A percentile compares a stretch with the other conserved stretches of the same genome.
Evolutionary conservation across 2,797 vertebrate species (phyloP).

Genomic region (Furcifer pardalis): DNA sequence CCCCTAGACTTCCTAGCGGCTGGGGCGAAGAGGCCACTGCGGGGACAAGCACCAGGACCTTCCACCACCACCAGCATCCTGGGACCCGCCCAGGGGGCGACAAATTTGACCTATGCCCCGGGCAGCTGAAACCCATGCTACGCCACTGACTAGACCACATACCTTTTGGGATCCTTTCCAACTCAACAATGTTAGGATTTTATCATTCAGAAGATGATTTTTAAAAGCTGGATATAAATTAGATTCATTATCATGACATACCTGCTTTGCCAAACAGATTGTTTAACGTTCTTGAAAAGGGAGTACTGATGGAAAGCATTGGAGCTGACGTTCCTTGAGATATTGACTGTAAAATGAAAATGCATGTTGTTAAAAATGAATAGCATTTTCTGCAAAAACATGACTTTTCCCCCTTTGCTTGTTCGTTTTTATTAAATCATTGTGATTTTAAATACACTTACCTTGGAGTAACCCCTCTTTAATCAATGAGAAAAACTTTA

Average conservation of each 20-base stretch:
- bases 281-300: constrained; percentile 77
- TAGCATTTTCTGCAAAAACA: constrained; percentile 8
- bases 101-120: too few species aligned
- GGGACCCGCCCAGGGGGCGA: too few species aligned
- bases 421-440: neutral
- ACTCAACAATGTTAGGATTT: too few species aligned
- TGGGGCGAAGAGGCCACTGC: too few species aligned
- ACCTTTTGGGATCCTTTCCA: too few species aligned
- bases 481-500: neutral
- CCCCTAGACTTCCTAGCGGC: too few species aligned
- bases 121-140: too few species aligned
- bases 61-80: too few species aligned
- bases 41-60: too few species aligned
- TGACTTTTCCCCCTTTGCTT: neutral
- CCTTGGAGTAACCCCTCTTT: neutral
- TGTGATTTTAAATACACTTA: neutral
- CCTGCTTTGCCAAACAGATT: constrained; percentile 82
- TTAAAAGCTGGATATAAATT: neutral
- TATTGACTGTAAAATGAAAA: constrained; percentile 76
- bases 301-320: constrained; percentile 78
- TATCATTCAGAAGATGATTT: neutral
- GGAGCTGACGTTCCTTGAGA: constrained; percentile 75
- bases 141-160: too few species aligned
- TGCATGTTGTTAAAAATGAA: neutral
- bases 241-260: constrained; percentile 56